Evolutionary conservation across 2,113 vertebrate genomes (phyloP).

Genomic region (Apaloderma vittatum): DNA sequence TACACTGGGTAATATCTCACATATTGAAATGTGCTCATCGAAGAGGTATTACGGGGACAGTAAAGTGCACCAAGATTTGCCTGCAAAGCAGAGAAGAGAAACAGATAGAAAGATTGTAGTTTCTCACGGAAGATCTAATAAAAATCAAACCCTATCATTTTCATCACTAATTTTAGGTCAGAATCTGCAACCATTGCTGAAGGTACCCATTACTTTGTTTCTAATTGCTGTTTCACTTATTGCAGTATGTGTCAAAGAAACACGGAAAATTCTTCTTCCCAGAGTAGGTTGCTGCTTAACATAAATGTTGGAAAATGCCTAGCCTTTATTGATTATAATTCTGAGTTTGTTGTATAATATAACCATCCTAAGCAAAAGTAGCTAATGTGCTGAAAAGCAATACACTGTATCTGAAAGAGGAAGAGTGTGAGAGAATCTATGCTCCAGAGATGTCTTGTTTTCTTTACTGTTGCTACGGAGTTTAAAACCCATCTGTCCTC

Average conservation of each 20-base stretch:
- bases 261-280: background rate
- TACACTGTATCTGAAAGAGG: constrained; percentile 31
- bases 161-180: constrained; percentile 1
- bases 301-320: background rate
- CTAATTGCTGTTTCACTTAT: background rate
- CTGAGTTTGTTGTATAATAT: background rate
- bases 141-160: constrained; percentile 4
- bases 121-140: constrained; percentile 33
- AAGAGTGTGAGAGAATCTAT: background rate
- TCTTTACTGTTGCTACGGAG: constrained; percentile 12
- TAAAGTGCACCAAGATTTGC: background rate
- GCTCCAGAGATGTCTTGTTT: background rate
- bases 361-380: background rate
- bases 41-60: constrained; percentile 18
- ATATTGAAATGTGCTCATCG: background rate
- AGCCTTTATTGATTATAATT: background rate
- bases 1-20: background rate
- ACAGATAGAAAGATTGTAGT: background rate
- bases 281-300: background rate
- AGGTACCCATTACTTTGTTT: background rate
- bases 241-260: background rate
- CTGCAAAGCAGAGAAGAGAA: background rate
- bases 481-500: constrained; percentile 43
- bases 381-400: background rate
- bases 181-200: background rate